phyloP scores from a whole-genome alignment of 2,113 vertebrate species.

The Vulpes vulpes region DNA sequence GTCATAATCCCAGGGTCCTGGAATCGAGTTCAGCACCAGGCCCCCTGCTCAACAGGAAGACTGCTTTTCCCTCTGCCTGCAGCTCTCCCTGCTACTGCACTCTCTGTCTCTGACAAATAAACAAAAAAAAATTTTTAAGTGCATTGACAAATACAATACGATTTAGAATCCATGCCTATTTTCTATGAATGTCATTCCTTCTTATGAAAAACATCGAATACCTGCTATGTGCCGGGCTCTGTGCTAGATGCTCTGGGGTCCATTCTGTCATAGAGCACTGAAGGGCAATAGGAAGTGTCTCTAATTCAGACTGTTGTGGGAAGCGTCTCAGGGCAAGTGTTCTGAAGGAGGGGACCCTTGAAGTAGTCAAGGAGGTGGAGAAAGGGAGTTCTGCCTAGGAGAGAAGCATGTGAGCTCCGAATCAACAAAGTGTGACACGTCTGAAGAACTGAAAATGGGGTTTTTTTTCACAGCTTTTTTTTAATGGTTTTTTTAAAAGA shows the following conservation, averaged over 20 bases:
- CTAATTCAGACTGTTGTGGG: background rate
- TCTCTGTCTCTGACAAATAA: too few species aligned
- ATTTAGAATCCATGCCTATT: conserved; percentile 54
- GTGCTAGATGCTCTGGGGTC: background rate
- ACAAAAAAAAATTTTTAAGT: background rate
- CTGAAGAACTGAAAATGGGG: background rate
- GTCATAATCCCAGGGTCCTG: too few species aligned
- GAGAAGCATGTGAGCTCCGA: background rate
- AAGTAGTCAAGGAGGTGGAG: background rate
- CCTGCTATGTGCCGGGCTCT: conserved; percentile 6
- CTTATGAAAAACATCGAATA: background rate
- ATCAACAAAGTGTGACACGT: background rate
- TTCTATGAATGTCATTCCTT: conserved; percentile 1
- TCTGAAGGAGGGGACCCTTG: background rate
- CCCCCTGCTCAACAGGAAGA: too few species aligned
- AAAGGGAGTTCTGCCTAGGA: background rate
- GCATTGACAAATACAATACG: background rate
- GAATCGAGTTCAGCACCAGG: too few species aligned
- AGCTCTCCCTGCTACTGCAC: too few species aligned
- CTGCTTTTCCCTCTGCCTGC: too few species aligned
- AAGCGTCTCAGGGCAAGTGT: background rate
- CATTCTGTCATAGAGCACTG: background rate
- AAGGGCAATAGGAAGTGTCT: background rate
- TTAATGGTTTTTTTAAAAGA: too few species aligned
- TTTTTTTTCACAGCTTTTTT: too few species aligned